Base-by-base conservation (phyloP, 2,797 vertebrate genomes). In the Pseudochirops cupreus region DNA sequence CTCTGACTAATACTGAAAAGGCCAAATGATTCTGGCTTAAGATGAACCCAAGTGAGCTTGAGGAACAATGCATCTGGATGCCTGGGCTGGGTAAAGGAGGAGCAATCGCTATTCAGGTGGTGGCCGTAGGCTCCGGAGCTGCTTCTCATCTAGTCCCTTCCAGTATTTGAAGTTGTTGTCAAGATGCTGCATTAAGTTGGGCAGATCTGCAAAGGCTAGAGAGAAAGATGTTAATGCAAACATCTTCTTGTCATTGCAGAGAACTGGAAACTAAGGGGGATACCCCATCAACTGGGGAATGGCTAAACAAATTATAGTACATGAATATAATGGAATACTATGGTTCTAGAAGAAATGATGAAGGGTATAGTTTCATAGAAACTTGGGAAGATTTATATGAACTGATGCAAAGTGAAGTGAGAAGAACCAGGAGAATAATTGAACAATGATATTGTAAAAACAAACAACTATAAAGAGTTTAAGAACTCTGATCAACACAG, bases 81-180 rank as follows among this genome's bases (percentile, higher is more conserved):
- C 6, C 82, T 13, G 29, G 91, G 52, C 12, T 21, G 96, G 16
- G 92, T 21, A n/a, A 52, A 26, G 56, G n/a, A 94, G 91, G 62
- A 33, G 97, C 91, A 67, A 91, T 54, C 18, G 95, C 99, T 99
- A 99, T 96, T 99, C 99, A 0, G 99, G 99, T n/a, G 99, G 99
- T 0, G 99, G 99, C 74, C 99, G 99, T 94, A 99, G 98, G 97
- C 99, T 99, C 98, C 99, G 99, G 94, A 99, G 99, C 98, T 99
- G 99, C 98, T 97, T 99, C 9, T 99, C 99, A 5, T 99, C 99
- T 96, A 99, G 98, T 96, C 99, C 98, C 98, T 99, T 99, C 99
- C 99, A 99, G 99, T 99, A 99, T 97, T 99, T 99, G 97, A 99
- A 99, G 98, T 99, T 99, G 97, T 99, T 99, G 98, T 99, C 99